A percentile compares a stretch with the other conserved stretches of the same genome.
These are phyloP conservation scores for Glareola pratincola DNA, from an alignment of 2,113 vertebrate species.

Conservation along the genomic window DNA sequence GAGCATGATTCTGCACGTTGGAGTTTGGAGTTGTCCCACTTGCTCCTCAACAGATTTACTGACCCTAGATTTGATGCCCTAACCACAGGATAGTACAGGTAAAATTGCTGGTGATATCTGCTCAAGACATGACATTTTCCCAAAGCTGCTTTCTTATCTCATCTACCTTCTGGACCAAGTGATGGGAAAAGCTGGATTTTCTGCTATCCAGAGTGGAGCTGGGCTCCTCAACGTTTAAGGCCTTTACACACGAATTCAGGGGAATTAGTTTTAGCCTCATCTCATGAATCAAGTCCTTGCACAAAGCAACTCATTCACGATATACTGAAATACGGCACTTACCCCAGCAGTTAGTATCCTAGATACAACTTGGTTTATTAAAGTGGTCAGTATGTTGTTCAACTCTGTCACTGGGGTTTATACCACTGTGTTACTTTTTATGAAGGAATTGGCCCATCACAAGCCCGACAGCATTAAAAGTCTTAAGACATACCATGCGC, in stretches of 20 bases:
- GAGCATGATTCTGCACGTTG: neutral
- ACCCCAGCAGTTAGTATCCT: neutral
- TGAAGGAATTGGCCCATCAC: neutral
- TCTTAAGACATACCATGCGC: neutral
- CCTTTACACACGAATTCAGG: neutral
- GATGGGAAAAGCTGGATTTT: neutral
- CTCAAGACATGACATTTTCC: neutral
- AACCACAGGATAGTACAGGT: neutral
- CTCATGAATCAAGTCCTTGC: neutral
- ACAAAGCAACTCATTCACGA: neutral
- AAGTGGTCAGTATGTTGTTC: neutral
- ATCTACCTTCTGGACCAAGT: neutral
- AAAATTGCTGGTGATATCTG: neutral
- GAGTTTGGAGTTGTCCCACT: neutral
- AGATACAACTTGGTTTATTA: neutral
- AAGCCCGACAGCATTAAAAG: neutral
- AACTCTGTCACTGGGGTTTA: neutral
- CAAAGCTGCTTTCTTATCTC: neutral
- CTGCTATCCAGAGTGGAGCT: neutral
- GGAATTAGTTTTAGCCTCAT: neutral
- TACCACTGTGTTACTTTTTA: neutral
- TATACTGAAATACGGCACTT: neutral
- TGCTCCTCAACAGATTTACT: neutral
- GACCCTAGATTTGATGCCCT: neutral
- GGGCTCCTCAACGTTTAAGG: neutral